A percentile compares a stretch with the other conserved stretches of the same genome.
Conservation (phyloP, 2,113 vertebrate species). For the Anguilla japonica region DNA sequence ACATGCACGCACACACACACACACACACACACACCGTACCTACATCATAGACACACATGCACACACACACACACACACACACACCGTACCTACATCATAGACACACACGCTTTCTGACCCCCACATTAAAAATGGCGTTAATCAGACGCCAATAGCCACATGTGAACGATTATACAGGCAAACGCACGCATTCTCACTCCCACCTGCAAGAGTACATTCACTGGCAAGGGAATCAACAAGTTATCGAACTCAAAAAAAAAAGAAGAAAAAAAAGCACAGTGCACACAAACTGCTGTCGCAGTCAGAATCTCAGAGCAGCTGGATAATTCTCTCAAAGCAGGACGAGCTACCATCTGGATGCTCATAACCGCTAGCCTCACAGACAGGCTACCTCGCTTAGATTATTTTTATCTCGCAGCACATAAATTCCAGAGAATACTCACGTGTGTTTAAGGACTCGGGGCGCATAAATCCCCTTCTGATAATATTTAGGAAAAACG, state of each 20-base stretch:
- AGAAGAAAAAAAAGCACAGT: background rate
- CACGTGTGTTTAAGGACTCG: background rate
- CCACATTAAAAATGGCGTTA: background rate
- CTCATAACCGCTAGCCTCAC: background rate
- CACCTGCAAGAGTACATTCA: background rate
- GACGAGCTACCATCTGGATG: constrained; percentile 2
- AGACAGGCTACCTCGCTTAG: background rate
- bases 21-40: constrained; percentile 10
- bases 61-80: background rate
- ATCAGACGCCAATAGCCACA: background rate
- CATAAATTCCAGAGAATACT: background rate
- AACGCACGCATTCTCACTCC: background rate
- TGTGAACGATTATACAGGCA: background rate
- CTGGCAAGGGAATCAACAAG: background rate
- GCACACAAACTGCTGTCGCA: background rate
- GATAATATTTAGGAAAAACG: background rate
- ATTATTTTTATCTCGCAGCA: background rate
- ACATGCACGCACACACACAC: constrained; percentile 6
- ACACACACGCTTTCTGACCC: background rate
- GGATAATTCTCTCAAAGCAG: background rate
- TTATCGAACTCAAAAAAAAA: background rate
- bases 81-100: background rate
- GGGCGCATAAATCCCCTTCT: background rate
- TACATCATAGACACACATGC: background rate
- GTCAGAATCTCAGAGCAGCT: constrained; percentile 14